phyloP scores from a whole-genome alignment of 2,113 vertebrate genomes.

The Oreamnos americanus region DNA sequence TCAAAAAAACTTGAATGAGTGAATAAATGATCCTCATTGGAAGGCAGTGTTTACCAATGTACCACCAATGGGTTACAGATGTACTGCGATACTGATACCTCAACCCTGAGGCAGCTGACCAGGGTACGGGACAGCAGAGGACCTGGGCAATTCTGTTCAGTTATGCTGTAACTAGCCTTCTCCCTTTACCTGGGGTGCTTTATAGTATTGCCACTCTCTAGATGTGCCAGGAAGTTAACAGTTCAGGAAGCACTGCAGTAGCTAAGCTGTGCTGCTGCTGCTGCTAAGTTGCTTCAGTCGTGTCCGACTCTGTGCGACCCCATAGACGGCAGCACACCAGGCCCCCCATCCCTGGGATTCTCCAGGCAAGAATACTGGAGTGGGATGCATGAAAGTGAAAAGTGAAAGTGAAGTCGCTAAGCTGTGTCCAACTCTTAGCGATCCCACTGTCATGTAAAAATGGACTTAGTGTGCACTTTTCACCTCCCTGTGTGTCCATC shows the following conservation, averaged over 20 bases:
- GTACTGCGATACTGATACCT: neutral
- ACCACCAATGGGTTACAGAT: neutral
- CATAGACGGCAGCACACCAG: too few relatives aligned
- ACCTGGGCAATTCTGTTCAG: too few relatives aligned
- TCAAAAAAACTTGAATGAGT: neutral
- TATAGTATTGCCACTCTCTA: neutral
- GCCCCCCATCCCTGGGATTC: too few relatives aligned
- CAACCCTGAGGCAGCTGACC: neutral
- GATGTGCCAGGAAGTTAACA: neutral
- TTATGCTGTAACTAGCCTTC: neutral
- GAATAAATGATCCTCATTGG: neutral
- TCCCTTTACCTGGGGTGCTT: neutral
- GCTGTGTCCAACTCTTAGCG: too few relatives aligned
- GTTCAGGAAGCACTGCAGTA: neutral
- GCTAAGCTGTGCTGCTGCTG: neutral
- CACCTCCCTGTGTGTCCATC: neutral
- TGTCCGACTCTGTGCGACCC: too few relatives aligned
- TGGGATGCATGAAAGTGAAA: too few relatives aligned
- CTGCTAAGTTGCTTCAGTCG: too few relatives aligned
- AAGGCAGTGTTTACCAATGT: neutral
- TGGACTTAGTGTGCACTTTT: neutral
- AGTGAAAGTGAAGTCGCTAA: too few relatives aligned
- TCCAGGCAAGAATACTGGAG: too few relatives aligned
- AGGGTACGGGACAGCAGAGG: neutral
- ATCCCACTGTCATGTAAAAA: neutral